A percentile compares a stretch with the other conserved stretches of the same genome.
phyloP scores from a whole-genome alignment of 2,888 invertebrate species.

The Bhutanitis thaidina region DNA sequence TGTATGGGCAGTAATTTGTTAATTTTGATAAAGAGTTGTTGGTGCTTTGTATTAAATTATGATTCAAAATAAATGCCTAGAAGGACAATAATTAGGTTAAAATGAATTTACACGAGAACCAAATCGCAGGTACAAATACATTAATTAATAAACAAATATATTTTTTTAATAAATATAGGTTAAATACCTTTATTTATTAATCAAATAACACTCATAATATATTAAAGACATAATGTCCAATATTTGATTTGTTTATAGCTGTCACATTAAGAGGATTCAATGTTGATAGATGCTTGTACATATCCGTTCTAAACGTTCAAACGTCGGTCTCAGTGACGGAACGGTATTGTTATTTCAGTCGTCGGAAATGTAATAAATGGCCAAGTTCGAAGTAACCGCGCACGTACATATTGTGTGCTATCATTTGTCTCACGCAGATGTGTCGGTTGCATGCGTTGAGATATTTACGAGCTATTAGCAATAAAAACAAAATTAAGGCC shows the following conservation, averaged over 20 bases:
- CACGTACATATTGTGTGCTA: conserved; percentile 66
- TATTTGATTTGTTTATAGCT: conserved; percentile 7
- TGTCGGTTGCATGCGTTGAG: conserved; percentile 62
- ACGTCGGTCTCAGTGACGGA: conserved; percentile 47
- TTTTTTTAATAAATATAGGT: too few relatives aligned
- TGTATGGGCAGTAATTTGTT: too few relatives aligned
- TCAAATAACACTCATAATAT: too few relatives aligned
- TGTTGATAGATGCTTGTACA: conserved; percentile 56
- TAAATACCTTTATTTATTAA: too few relatives aligned
- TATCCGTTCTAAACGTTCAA: conserved; percentile 57
- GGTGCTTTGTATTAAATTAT: too few relatives aligned
- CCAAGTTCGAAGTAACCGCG: conserved; percentile 64
- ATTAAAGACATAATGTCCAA: too few relatives aligned
- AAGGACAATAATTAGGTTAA: too few relatives aligned
- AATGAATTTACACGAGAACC: too few relatives aligned
- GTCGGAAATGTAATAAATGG: conserved; percentile 66
- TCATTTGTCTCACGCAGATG: conserved; percentile 69
- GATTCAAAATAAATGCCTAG: too few relatives aligned
- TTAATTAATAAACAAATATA: too few relatives aligned
- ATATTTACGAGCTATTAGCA: conserved; percentile 77
- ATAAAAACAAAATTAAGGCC: conserved; percentile 54
- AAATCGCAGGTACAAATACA: too few relatives aligned
- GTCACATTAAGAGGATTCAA: conserved; percentile 38
- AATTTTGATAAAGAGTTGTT: too few relatives aligned
- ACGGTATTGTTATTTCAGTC: conserved; percentile 74